These are phyloP conservation scores for Ophiodon elongatus DNA, from an alignment of 2,113 vertebrate genomes.

Conservation along the genomic window DNA sequence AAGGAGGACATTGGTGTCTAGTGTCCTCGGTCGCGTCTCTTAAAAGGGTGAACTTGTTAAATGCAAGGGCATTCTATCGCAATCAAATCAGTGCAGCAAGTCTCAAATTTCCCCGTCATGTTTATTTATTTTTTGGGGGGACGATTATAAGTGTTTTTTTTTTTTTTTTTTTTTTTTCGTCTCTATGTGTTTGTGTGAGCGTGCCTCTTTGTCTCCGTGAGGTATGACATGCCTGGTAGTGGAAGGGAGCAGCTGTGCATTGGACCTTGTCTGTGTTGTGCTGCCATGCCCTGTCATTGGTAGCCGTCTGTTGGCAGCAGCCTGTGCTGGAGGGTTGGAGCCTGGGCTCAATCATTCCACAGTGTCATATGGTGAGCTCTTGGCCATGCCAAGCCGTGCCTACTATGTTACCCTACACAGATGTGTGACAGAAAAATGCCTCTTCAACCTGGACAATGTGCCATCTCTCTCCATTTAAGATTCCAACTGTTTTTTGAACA, in stretches of 20 bases:
- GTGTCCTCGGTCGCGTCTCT: slow-evolving; percentile 24
- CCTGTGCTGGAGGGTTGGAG: slow-evolving; percentile 70
- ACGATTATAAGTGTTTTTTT: slow-evolving; percentile 48
- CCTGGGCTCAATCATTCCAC: slow-evolving; percentile 64
- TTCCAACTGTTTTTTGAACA: slow-evolving; percentile 51
- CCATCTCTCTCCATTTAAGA: slow-evolving; percentile 55
- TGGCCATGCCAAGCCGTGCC: slow-evolving; percentile 58
- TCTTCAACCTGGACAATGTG: slow-evolving; percentile 54
- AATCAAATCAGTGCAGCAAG: slow-evolving; percentile 18
- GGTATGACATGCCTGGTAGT: slow-evolving; percentile 72
- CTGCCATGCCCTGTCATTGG: slow-evolving; percentile 80
- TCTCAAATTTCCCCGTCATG: slow-evolving; percentile 26
- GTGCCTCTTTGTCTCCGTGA: slow-evolving; percentile 72
- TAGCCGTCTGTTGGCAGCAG: slow-evolving; percentile 78
- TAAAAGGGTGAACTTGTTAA: slow-evolving; percentile 37
- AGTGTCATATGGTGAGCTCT: slow-evolving; percentile 74
- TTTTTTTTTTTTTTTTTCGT: background rate
- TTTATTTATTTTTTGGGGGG: background rate
- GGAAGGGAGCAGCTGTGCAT: slow-evolving; percentile 78
- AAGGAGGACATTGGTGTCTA: slow-evolving; percentile 10
- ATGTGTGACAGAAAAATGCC: slow-evolving; percentile 66
- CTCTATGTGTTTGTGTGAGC: slow-evolving; percentile 41
- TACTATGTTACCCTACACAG: slow-evolving; percentile 61
- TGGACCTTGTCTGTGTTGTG: slow-evolving; percentile 76
- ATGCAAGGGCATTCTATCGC: slow-evolving; percentile 27